Percentiles rank a stretch among this genome's conserved stretches.
These are phyloP conservation scores for Acanthiza pusilla DNA, from an alignment of 2,797 vertebrate genomes.

Conservation along the genomic window DNA sequence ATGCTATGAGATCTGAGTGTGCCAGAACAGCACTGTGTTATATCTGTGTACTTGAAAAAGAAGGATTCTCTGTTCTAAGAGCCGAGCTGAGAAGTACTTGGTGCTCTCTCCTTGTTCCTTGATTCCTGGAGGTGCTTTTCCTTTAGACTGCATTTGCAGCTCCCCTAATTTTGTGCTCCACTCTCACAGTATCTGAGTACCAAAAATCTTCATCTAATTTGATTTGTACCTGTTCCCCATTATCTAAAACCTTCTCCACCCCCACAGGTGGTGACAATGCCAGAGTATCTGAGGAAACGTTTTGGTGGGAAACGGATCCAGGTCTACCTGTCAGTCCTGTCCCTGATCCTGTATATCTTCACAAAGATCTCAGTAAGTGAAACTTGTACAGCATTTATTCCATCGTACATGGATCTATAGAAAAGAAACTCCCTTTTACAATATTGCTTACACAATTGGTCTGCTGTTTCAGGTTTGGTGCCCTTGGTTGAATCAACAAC, in stretches of 20 bases:
- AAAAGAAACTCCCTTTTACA: neutral
- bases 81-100: neutral
- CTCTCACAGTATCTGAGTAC: neutral
- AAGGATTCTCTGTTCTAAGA: neutral
- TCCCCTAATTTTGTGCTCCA: neutral
- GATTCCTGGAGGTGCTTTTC: neutral
- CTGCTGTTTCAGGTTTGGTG: neutral
- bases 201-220: neutral
- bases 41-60: neutral
- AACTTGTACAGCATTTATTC: neutral
- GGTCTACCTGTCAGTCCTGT: conserved; percentile 89
- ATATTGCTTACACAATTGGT: neutral
- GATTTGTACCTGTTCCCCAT: neutral
- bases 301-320: conserved; percentile 92
- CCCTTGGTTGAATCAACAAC: neutral
- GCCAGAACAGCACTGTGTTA: neutral
- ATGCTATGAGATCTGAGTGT: neutral
- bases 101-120: neutral
- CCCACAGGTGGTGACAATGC: conserved; percentile 92
- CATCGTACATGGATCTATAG: neutral
- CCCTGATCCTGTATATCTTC: conserved; percentile 84
- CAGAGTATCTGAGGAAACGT: conserved; percentile 89
- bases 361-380: conserved; percentile 93
- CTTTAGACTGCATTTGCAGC: neutral
- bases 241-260: neutral